phyloP scores from a whole-genome alignment of 2,888 invertebrate species.

The Malacosoma neustria region DNA sequence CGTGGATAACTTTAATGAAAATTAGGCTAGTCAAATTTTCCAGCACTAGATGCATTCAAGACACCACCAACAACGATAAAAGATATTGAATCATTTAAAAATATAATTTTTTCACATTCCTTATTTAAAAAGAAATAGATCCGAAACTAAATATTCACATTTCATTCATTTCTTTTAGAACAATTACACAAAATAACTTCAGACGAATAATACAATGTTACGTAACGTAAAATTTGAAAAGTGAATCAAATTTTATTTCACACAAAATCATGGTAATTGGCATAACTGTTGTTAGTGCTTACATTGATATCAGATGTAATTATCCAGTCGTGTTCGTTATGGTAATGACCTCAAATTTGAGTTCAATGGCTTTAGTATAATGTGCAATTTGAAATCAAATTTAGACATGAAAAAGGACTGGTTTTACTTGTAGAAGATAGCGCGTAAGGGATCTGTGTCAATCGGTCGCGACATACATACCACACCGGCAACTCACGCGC shows the following conservation, averaged over 20 bases:
- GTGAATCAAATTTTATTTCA: slow-evolving; percentile 14
- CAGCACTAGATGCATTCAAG: no score
- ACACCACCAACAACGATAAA: no score
- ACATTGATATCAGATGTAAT: neutral
- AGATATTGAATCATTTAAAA: no score
- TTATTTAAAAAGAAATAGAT: no score
- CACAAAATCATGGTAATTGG: slow-evolving; percentile 9
- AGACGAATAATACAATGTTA: neutral
- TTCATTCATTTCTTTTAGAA: no score
- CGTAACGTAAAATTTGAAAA: slow-evolving; percentile 19
- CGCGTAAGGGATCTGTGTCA: slow-evolving; percentile 56
- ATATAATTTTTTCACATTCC: no score
- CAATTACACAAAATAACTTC: no score
- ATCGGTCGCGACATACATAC: slow-evolving; percentile 65
- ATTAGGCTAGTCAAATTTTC: no score
- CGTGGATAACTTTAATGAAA: no score
- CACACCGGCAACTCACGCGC: slow-evolving; percentile 39
- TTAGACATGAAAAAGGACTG: slow-evolving; percentile 25
- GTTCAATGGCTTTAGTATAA: neutral
- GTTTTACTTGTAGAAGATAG: slow-evolving; percentile 42
- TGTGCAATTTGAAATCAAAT: neutral
- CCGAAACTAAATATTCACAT: no score
- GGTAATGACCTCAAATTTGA: neutral
- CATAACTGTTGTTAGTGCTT: neutral
- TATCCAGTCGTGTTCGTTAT: neutral